Percentiles rank a stretch among this genome's conserved stretches.
Evolutionary conservation across 2,888 invertebrate species (phyloP).

Genomic region (Himalopsyche japonica): DNA sequence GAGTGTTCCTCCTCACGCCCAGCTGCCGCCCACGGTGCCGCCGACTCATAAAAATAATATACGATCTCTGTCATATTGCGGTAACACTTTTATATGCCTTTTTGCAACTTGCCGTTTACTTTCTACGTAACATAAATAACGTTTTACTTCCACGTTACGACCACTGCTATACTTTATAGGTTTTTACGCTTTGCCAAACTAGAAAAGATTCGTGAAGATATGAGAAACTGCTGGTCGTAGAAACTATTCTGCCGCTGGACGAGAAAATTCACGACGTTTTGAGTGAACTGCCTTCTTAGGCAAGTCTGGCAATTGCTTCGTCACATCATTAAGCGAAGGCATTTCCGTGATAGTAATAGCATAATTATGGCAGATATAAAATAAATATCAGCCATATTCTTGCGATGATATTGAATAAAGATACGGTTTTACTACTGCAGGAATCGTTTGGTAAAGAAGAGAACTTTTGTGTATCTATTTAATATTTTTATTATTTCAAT

Average conservation of each 20-base stretch:
- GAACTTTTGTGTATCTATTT: too few relatives aligned
- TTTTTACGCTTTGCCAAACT: conserved; percentile 18
- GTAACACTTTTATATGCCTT: conserved; percentile 38
- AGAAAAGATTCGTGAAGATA: conserved; percentile 32
- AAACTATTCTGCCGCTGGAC: neutral
- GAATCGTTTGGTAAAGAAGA: too few relatives aligned
- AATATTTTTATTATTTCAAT: too few relatives aligned
- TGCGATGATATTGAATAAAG: too few relatives aligned
- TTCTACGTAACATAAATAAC: conserved; percentile 38
- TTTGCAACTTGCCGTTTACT: conserved; percentile 37
- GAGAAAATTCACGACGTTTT: neutral
- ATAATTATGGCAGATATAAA: neutral
- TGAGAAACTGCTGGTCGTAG: conserved; percentile 4
- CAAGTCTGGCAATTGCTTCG: neutral
- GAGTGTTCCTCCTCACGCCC: neutral
- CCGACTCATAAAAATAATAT: conserved; percentile 40
- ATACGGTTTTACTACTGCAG: too few relatives aligned
- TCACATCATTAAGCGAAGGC: neutral
- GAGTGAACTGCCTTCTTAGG: neutral
- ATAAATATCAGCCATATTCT: neutral
- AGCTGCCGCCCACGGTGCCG: conserved; percentile 5
- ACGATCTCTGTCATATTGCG: conserved; percentile 40
- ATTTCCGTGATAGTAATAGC: neutral
- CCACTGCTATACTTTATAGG: conserved; percentile 36
- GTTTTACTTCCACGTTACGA: conserved; percentile 39